A percentile compares a stretch with the other conserved stretches of the same genome.
phyloP scores from a whole-genome alignment of 2,888 invertebrate genomes.

The Synergus umbraculus region DNA sequence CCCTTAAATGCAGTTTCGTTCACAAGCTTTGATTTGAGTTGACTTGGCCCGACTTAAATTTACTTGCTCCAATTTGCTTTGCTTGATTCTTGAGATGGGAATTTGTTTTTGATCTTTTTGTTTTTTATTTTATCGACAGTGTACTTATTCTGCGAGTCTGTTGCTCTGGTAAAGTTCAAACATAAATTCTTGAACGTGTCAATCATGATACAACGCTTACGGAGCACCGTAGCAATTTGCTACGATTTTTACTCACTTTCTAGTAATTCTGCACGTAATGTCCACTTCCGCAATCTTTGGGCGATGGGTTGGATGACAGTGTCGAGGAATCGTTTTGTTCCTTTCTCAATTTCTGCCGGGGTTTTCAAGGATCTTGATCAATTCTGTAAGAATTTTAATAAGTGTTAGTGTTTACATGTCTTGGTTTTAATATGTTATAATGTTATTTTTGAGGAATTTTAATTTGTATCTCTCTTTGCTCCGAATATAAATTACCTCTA shows the following conservation, averaged over 20 bases:
- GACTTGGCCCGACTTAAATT: not conserved
- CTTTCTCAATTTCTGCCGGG: slow-evolving; percentile 30
- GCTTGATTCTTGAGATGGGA: slow-evolving; percentile 2
- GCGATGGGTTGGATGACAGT: slow-evolving; percentile 16
- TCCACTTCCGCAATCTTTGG: slow-evolving; percentile 19
- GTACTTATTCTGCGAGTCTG: slow-evolving; percentile 4
- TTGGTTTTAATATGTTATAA: not conserved
- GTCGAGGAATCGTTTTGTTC: slow-evolving; percentile 12
- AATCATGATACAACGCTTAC: slow-evolving; percentile 29
- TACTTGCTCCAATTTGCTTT: slow-evolving; percentile 7
- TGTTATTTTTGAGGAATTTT: not conserved
- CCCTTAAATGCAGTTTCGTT: not conserved
- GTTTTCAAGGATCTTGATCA: slow-evolving; percentile 5
- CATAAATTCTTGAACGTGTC: slow-evolving; percentile 12
- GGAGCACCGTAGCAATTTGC: slow-evolving; percentile 14
- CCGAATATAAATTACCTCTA: not conserved
- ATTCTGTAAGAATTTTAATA: slow-evolving; percentile 3
- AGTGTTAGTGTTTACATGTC: not conserved
- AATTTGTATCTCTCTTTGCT: not conserved
- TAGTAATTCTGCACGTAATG: slow-evolving; percentile 27
- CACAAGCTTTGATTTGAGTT: not conserved
- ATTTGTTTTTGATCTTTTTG: not conserved
- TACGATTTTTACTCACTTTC: slow-evolving; percentile 28
- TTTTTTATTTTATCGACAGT: not conserved
- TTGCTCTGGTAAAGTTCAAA: slow-evolving; percentile 20